Conservation (phyloP, 2,888 invertebrate species). For the Drosophila limbata region DNA sequence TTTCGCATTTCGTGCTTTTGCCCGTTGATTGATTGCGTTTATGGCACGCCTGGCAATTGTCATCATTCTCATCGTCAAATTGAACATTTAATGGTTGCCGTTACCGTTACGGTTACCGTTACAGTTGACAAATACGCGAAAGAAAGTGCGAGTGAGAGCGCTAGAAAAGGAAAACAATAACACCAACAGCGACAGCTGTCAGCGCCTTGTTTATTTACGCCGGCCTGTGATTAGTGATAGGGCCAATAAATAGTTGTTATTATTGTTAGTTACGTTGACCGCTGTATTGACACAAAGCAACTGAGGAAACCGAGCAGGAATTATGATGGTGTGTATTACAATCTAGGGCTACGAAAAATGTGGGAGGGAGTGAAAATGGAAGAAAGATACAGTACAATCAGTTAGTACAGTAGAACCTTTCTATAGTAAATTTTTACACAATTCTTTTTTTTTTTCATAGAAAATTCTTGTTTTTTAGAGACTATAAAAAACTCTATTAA, state of each 20-base stretch:
- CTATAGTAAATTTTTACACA: not conserved
- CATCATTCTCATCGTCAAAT: conserved; percentile 57
- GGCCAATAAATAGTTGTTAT: conserved; percentile 39
- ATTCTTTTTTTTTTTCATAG: too few relatives aligned
- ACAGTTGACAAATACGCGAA: conserved; percentile 2
- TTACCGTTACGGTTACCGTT: conserved; percentile 37
- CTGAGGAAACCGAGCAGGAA: conserved; percentile 11
- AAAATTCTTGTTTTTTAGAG: too few relatives aligned
- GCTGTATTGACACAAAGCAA: conserved; percentile 24
- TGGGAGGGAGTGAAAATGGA: not conserved
- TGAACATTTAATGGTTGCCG: conserved; percentile 63
- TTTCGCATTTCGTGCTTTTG: conserved; percentile 29
- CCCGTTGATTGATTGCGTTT: conserved; percentile 70
- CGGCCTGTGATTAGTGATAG: conserved; percentile 42
- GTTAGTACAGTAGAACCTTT: not conserved
- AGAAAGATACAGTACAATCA: not conserved
- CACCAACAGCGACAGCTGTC: conserved; percentile 50
- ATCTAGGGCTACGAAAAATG: not conserved
- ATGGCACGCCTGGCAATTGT: conserved; percentile 56
- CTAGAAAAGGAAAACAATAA: conserved; percentile 20
- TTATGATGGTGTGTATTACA: conserved; percentile 53
- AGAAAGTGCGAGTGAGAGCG: conserved; percentile 20
- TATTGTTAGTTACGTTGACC: conserved; percentile 23
- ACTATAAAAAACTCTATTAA: too few relatives aligned
- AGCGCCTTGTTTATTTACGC: conserved; percentile 51